Percentiles rank a stretch among this genome's conserved stretches.
Conservation (phyloP, 2,888 invertebrate genomes). For the Leucania comma region DNA sequence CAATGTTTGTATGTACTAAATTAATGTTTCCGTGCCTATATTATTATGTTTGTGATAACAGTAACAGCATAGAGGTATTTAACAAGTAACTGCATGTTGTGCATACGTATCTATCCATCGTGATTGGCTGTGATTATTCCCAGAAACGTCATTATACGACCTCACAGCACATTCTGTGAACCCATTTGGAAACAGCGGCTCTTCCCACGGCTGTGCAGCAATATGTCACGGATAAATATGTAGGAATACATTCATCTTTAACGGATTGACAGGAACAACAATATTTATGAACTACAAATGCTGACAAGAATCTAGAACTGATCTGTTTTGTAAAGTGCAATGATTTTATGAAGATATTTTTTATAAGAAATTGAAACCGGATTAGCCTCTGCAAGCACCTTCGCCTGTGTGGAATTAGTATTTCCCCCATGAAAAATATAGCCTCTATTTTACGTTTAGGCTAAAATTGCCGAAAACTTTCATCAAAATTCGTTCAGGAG, state of each 20-base stretch:
- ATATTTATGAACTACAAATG: slow-evolving; percentile 29
- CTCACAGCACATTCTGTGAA: slow-evolving; percentile 49
- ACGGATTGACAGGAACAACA: slow-evolving; percentile 8
- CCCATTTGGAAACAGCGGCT: slow-evolving; percentile 36
- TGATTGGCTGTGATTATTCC: slow-evolving; percentile 38
- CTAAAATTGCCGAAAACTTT: too few relatives aligned
- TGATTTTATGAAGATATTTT: background rate
- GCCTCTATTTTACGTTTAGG: too few relatives aligned
- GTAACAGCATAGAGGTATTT: background rate
- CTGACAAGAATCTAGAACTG: slow-evolving; percentile 8
- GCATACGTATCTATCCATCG: slow-evolving; percentile 1
- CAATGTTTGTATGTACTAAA: too few relatives aligned
- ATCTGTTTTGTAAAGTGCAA: too few relatives aligned
- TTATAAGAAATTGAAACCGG: background rate
- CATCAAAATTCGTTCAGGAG: too few relatives aligned
- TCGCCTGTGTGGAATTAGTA: too few relatives aligned
- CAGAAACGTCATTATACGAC: slow-evolving; percentile 43
- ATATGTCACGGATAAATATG: slow-evolving; percentile 48
- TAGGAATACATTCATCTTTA: slow-evolving; percentile 36
- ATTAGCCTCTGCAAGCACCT: too few relatives aligned
- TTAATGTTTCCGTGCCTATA: background rate
- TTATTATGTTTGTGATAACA: background rate
- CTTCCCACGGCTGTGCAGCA: slow-evolving; percentile 50
- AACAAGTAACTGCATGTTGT: slow-evolving; percentile 2
- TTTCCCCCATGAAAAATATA: too few relatives aligned